Evolutionary conservation across 2,113 vertebrate species (phyloP).

Genomic region (Glaucidium brasilianum): DNA sequence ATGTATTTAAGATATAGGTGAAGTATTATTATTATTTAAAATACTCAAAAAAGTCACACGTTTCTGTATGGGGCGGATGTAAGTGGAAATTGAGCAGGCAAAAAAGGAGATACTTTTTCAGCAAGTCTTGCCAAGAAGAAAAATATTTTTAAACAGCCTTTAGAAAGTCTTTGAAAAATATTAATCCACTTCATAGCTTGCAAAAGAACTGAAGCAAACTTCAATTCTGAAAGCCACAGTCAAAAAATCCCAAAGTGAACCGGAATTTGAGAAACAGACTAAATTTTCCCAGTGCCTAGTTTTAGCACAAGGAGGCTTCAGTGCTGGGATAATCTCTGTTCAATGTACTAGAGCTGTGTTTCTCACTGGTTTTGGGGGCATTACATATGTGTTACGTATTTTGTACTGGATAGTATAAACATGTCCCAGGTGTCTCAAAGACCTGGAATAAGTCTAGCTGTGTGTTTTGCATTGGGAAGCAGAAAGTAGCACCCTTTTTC

Average conservation of each 20-base stretch:
- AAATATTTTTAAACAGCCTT: background rate
- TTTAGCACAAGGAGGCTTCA: background rate
- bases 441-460: background rate
- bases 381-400: background rate
- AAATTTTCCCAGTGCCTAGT: background rate
- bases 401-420: background rate
- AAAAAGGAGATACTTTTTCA: background rate
- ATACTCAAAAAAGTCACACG: rapidly evolving
- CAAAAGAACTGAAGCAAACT: background rate
- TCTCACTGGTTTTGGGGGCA: background rate
- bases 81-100: background rate
- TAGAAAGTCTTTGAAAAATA: background rate
- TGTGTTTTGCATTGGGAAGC: background rate
- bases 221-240: background rate
- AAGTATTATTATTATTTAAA: background rate
- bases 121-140: background rate
- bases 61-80: background rate
- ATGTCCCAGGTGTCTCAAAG: background rate
- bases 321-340: background rate
- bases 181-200: background rate
- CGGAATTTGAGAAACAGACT: background rate
- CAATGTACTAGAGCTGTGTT: background rate
- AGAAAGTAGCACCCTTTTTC: background rate
- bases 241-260: background rate
- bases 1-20: background rate